Evolutionary conservation across 2,888 invertebrate genomes (phyloP).

Genomic region (Chrysodeixis includens): DNA sequence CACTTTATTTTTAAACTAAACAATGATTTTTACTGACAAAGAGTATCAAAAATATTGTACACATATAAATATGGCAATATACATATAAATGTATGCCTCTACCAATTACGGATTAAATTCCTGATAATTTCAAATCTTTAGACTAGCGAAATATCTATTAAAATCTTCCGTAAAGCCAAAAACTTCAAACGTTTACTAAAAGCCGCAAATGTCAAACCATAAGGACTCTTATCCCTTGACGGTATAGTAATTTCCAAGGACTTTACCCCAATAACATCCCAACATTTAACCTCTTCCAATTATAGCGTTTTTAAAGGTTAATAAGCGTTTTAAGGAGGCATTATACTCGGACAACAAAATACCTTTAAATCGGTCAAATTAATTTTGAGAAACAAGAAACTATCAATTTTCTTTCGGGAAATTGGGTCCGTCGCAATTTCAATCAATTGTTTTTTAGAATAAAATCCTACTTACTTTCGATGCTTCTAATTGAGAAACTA

Average conservation of each 20-base stretch:
- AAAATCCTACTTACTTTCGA: slow-evolving; percentile 47
- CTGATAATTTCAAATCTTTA: no score
- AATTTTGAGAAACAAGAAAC: background rate
- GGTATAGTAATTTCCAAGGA: slow-evolving; percentile 1
- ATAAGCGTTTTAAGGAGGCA: background rate
- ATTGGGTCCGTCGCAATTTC: background rate
- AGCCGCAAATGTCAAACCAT: background rate
- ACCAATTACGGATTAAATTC: no score
- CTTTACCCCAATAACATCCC: background rate
- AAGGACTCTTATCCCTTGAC: background rate
- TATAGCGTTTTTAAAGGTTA: background rate
- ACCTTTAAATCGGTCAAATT: background rate
- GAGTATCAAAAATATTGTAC: no score
- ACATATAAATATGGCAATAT: no score
- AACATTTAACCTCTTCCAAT: background rate
- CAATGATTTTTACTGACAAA: no score
- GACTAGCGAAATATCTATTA: background rate
- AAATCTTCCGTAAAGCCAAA: background rate
- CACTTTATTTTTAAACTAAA: no score
- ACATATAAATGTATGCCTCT: no score
- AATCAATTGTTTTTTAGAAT: slow-evolving; percentile 6
- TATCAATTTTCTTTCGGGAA: background rate
- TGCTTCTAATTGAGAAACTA: slow-evolving; percentile 30
- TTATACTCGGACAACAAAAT: background rate
- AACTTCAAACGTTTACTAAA: background rate